Base-by-base conservation (phyloP, 2,888 invertebrate genomes). In the Drosophila barbarae region DNA sequence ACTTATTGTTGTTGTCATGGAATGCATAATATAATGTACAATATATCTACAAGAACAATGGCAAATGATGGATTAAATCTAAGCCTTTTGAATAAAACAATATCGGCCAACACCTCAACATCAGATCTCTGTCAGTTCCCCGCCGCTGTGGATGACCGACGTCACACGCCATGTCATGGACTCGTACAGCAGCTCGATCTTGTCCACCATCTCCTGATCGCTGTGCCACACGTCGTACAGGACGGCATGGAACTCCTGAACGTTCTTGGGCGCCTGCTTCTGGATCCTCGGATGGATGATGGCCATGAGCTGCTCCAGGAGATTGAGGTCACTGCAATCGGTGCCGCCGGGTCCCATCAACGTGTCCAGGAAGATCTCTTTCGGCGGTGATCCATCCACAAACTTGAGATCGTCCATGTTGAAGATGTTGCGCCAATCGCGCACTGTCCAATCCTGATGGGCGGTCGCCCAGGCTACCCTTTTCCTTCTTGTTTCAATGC, bases 151-250 rank as follows among this genome's bases (percentile, higher is more conserved):
- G 32, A 81, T 34, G 1, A 81, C 69, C 1, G 69, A 34, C 12
- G 56, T 46, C 3, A 81, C 75, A 6, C 80, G 81, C 60, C 60
- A 69, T 0, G 71, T 28, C 85, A 81, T 85, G 15, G 81, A 66
- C 26, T 74, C 76, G 35, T 77, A 85, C 1, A 81, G 66, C 13
- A 69, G 18, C 8, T 81, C 65, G 18, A 81, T 73, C 51, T 69
- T 66, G 28, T 50, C 57, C 7, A 80, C 85, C 46, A 81, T 50
- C 4, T 73, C 71, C 46, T 56, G 58, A 35, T 81, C 81, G 49
- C 69, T 83, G 52, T 77, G 85, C 84, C 85, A 85, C 9, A 80
- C 65, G 5, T 80, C 69, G 23, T 77, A 77, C 21, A 85, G 63
- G 3, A 71, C 61, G 0, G 77, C 50, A 0, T 73, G 71, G 5